Evolutionary conservation across 2,113 vertebrate genomes (phyloP).

Genomic region (Nibea coibor): DNA sequence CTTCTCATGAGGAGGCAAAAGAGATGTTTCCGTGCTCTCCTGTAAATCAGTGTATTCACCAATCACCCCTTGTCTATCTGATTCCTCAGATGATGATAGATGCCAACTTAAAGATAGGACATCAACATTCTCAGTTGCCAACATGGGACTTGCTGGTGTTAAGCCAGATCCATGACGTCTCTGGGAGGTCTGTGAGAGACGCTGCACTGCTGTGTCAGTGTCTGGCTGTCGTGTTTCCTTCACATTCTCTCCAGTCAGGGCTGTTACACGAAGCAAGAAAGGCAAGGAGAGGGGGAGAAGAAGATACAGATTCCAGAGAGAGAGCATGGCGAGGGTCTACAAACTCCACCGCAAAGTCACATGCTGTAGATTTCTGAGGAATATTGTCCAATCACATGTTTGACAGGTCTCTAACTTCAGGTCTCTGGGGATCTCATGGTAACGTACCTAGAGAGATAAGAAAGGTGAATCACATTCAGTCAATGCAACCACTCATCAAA

Average conservation of each 20-base stretch:
- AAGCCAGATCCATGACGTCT: conserved; percentile 33
- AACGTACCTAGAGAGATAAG: conserved; percentile 41
- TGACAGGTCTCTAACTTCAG: conserved; percentile 32
- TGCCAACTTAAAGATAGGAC: conserved; percentile 53
- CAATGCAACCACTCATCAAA: not conserved
- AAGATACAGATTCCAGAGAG: conserved; percentile 61
- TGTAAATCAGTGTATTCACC: conserved; percentile 73
- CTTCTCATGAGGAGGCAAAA: conserved; percentile 29
- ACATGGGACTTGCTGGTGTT: not conserved
- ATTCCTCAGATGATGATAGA: conserved; percentile 55
- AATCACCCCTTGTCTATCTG: conserved; percentile 67
- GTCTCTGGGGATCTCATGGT: conserved; percentile 18
- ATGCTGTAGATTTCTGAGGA: conserved; percentile 39
- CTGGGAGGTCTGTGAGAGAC: conserved; percentile 24
- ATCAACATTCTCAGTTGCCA: conserved; percentile 37
- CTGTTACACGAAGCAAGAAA: conserved; percentile 28
- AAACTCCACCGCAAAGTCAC: conserved; percentile 57
- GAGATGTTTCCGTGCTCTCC: conserved; percentile 39
- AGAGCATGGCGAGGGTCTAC: conserved; percentile 65
- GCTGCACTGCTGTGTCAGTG: conserved; percentile 4
- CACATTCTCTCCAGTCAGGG: conserved; percentile 47
- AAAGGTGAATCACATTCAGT: conserved; percentile 8
- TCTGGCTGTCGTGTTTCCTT: conserved; percentile 42
- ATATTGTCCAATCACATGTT: conserved; percentile 55
- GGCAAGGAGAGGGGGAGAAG: conserved; percentile 58